Conservation (phyloP, 2,888 invertebrate genomes). For the Allygus modestus region DNA sequence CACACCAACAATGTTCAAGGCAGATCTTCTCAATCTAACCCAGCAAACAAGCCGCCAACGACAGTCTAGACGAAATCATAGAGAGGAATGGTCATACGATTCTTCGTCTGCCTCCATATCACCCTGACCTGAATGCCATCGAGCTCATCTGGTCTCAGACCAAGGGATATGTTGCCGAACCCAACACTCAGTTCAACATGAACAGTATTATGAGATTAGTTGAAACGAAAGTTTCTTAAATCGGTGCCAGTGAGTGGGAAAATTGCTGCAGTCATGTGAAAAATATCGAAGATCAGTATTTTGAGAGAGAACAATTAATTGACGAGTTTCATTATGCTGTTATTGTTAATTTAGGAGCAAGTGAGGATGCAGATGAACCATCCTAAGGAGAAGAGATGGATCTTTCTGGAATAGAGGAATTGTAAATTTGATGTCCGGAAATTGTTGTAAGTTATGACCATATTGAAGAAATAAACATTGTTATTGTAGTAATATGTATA, state of each 20-base stretch:
- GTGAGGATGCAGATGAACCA: not conserved
- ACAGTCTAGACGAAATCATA: not conserved
- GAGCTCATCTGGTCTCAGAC: constrained; percentile 24
- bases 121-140: constrained; percentile 35
- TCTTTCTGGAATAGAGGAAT: constrained; percentile 2
- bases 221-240: constrained; percentile 23
- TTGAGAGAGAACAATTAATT: not conserved
- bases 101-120: constrained; percentile 22
- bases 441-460: not conserved
- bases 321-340: not conserved
- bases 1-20: not conserved
- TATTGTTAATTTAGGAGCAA: not conserved
- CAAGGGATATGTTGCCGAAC: not conserved
- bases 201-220: constrained; percentile 11
- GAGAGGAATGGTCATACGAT: constrained; percentile 1
- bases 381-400: not conserved
- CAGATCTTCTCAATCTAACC: not conserved
- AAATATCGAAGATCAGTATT: not conserved
- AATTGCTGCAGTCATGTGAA: not conserved
- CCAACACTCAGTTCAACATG: constrained; percentile 7
- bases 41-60: not conserved
- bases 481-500: not conserved
- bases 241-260: constrained; percentile 12
- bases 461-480: not conserved
- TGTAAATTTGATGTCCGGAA: constrained; percentile 6